A percentile compares a stretch with the other conserved stretches of the same genome.
Evolutionary conservation across 2,113 vertebrate genomes (phyloP).

Genomic region (Anoplopoma fimbria): DNA sequence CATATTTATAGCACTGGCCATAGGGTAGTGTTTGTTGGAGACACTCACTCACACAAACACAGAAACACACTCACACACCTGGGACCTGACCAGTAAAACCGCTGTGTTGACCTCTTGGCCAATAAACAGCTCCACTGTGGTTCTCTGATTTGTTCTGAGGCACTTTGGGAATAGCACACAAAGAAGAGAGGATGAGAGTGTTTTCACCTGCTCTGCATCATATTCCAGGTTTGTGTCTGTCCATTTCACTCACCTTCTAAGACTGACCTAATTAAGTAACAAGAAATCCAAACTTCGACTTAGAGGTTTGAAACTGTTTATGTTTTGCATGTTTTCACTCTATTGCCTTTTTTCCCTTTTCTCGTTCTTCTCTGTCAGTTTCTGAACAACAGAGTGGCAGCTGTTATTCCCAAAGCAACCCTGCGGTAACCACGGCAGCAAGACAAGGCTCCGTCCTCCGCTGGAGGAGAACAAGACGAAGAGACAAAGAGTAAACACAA

Average conservation of each 20-base stretch:
- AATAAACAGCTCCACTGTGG: slow-evolving; percentile 29
- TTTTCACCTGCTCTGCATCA: neutral
- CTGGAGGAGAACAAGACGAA: slow-evolving; percentile 71
- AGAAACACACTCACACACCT: slow-evolving; percentile 20
- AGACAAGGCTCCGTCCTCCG: slow-evolving; percentile 64
- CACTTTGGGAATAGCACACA: neutral
- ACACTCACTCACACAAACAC: slow-evolving; percentile 8
- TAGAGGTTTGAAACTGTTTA: neutral
- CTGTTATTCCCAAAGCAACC: slow-evolving; percentile 68
- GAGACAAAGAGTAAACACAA: slow-evolving; percentile 63
- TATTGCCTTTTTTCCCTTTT: neutral
- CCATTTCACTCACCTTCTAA: neutral
- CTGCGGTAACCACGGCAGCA: slow-evolving; percentile 51
- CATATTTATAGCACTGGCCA: slow-evolving; percentile 46
- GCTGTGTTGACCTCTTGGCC: slow-evolving; percentile 21
- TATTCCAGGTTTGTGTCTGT: slow-evolving; percentile 12
- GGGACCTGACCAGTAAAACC: slow-evolving; percentile 27
- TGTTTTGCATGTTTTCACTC: slow-evolving; percentile 13
- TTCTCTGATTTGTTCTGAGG: slow-evolving; percentile 25
- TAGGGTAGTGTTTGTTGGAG: slow-evolving; percentile 24
- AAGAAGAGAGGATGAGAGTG: neutral
- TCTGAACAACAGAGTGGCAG: slow-evolving; percentile 60
- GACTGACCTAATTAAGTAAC: slow-evolving; percentile 14
- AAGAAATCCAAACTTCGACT: slow-evolving; percentile 29
- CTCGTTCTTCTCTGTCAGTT: slow-evolving; percentile 58